Base-by-base conservation (phyloP, 2,113 vertebrate species). In the Centropristis striata region DNA sequence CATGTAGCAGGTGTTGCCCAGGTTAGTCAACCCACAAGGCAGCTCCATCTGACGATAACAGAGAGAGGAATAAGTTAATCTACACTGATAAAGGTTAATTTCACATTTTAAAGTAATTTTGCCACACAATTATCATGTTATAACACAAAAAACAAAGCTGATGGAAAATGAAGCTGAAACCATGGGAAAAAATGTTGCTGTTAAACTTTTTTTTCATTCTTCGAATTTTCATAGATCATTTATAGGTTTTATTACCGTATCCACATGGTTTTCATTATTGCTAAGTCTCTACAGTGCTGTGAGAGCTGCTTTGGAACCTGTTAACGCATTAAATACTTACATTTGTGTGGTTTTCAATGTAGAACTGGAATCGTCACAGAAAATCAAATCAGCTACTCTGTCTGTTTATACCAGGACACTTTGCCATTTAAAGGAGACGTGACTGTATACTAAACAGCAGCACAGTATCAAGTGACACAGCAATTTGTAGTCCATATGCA, bases 1-100 rank as follows among this genome's bases (percentile, higher is more conserved):
- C 98, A 99, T 99, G 90, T 99, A 99, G 92, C 98, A 99, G 70
- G 98, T 99, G 93, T 99, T 99, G 80, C 98, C 98, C 90, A 99
- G 88, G 92, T 99, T 99, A 80, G 98, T 98, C 92, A 99, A 93
- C 50, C 98, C 98, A 91, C 97, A 99, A 0, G 98, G 98, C 84
- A 99, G 91, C 81, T 99, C 98, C 98, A 99, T 97, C 98, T 99
- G 60, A 61, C 83, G 27, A 51, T 6, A 69, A 64, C 4, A 66
- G 27, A 51, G 11, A 67, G 4, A 28, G 11, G 18, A 4, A 75
- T 37, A 14, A 57, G 49, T 18, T 51, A 23, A 18, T 71, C 50
- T 13, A 49, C 2, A 18, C 20, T 23, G 37, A 23, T 46, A 39
- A 25, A 60, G 11, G 4, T 16, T 28, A n/a, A 23, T 0, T 32